Conservation (phyloP, 1,140 invertebrate genomes). For the Apis florea region DNA sequence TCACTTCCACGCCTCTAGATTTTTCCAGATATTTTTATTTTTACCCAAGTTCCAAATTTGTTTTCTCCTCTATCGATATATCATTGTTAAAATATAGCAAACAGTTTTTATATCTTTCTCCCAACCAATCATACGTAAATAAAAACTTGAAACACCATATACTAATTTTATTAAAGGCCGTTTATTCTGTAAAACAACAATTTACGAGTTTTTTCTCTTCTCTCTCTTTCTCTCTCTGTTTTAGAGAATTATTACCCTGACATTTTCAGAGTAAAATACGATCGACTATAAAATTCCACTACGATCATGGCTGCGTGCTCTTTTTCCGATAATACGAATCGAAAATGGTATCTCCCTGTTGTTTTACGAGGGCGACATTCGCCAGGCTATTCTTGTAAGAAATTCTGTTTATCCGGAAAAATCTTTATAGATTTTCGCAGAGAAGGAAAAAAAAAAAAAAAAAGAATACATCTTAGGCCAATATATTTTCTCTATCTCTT, state of each 20-base stretch:
- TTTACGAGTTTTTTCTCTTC: neutral
- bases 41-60: too few relatives aligned
- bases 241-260: neutral
- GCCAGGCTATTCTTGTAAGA: neutral
- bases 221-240: neutral
- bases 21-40: too few relatives aligned
- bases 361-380: slow-evolving; percentile 1
- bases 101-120: too few relatives aligned
- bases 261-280: neutral
- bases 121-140: too few relatives aligned
- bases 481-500: neutral
- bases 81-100: too few relatives aligned
- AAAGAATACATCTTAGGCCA: neutral
- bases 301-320: neutral
- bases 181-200: neutral
- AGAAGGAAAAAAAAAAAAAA: neutral
- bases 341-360: neutral
- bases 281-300: neutral
- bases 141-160: neutral
- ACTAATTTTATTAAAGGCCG: neutral
- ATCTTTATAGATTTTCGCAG: neutral
- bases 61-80: too few relatives aligned
- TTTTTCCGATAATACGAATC: slow-evolving; percentile 1
- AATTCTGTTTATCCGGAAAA: neutral
- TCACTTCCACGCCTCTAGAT: too few relatives aligned